Percentiles rank a stretch among this genome's conserved stretches.
These are phyloP conservation scores for Sorex fumeus DNA, from an alignment of 2,113 vertebrate species.

Conservation along the genomic window DNA sequence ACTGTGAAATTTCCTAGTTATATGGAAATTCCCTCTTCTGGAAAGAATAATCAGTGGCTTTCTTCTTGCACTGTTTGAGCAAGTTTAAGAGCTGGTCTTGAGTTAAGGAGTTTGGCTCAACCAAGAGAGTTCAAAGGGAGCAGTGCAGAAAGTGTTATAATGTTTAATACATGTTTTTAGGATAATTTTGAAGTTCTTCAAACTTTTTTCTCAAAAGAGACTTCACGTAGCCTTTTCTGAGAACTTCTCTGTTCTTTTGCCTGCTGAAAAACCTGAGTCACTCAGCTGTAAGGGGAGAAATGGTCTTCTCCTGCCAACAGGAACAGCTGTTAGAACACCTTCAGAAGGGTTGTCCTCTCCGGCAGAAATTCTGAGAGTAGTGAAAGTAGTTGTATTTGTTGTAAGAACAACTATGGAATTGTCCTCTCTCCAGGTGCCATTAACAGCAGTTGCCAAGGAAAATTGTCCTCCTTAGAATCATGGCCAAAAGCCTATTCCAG, in stretches of 20 bases:
- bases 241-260: neutral
- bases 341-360: neutral
- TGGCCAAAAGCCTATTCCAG: neutral
- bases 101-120: neutral
- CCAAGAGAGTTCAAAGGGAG: rapidly evolving
- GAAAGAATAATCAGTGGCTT: neutral
- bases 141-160: neutral
- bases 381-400: neutral
- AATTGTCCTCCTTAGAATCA: neutral
- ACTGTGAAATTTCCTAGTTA: too few species aligned
- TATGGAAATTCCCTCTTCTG: neutral
- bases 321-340: neutral
- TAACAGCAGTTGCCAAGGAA: neutral
- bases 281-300: neutral
- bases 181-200: neutral
- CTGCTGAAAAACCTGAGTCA: neutral
- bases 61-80: neutral
- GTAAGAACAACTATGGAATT: neutral
- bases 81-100: neutral
- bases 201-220: neutral
- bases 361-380: neutral
- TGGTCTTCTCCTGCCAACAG: neutral
- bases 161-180: neutral
- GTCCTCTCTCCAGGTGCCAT: neutral
- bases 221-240: neutral